Base-by-base conservation (phyloP, 2,113 vertebrate species). In the Columba janthina region DNA sequence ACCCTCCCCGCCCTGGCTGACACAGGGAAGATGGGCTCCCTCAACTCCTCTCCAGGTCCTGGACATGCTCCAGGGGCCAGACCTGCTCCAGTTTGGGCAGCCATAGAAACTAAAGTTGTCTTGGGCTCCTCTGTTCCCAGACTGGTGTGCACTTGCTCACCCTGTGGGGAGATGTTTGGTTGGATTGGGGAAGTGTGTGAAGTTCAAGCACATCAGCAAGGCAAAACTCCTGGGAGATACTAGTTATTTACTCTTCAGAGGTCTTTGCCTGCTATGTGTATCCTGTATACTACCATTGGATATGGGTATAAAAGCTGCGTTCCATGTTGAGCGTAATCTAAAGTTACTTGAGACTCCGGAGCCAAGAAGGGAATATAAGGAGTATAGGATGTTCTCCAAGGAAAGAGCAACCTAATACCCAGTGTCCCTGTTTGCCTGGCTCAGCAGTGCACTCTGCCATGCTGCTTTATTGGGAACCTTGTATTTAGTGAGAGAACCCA, bases 1-100 rank as follows among this genome's bases (percentile, higher is more conserved):
- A 83, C 0, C 7, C 70, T 38, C 58, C 42, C 2, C 0, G 5
- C 65, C 34, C 9, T 0, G 0, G 74, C 81, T 82, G 53, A 71
- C 6, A 0, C 38, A 74, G 93, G 74, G 60, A 66, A 46, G 85
- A 79, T 50, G 75, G 46, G 60, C 26, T 69, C 46, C 17, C 15
- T 75, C 53, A 2, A 60, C 8, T 57, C 12, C 16, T 32, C 60
- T 78, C 34, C 40, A 2, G 85, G 46, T 24, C 34, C 69, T 94
- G 91, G 93, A 60, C 8, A 22, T 1, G 1, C 28, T 73, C 72
- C 76, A 72, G 48, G 22, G 17, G 34, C 58, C 84, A 84, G 57
- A 38, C 6, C 25, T 10, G 29, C 71, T 91, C 88, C 75, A 69
- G 50, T 4, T 46, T 62, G 60, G 72, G 88, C 82, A 77, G 29